phyloP scores from a whole-genome alignment of 2,888 invertebrate genomes.

The Papilio protenor region DNA sequence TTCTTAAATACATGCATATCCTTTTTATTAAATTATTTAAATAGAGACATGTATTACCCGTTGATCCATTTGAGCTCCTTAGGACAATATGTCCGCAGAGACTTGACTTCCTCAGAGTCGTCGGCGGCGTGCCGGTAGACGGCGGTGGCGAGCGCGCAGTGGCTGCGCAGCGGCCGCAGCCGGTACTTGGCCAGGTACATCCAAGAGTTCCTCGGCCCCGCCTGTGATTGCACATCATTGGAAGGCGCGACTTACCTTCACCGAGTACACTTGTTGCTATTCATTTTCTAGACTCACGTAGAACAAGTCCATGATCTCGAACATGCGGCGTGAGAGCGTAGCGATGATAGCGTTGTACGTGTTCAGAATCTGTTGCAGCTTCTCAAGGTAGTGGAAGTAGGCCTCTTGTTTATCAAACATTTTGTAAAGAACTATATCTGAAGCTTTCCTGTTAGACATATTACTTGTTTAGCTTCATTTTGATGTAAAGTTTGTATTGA shows the following conservation, averaged over 20 bases:
- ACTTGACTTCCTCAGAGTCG: not conserved
- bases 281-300: not conserved
- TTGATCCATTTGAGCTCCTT: constrained; percentile 1
- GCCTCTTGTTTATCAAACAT: not conserved
- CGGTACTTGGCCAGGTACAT: not conserved
- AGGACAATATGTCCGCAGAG: not conserved
- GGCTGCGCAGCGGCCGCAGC: not conserved
- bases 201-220: not conserved
- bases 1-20: not conserved
- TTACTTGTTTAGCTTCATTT: not conserved
- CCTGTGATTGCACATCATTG: too few species aligned
- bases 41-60: not conserved
- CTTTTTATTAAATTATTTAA: too few species aligned
- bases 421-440: constrained; percentile 11
- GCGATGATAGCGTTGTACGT: not conserved
- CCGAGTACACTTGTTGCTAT: not conserved
- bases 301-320: constrained; percentile 10
- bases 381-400: not conserved
- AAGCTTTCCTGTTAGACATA: not conserved
- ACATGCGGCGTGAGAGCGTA: not conserved
- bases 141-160: not conserved
- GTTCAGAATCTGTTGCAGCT: not conserved
- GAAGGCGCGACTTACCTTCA: not conserved
- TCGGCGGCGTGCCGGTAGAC: not conserved
- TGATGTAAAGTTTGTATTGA: not conserved